Conservation (phyloP, 92 coral and sea anemone species). For the Pocillopora meandrina region DNA sequence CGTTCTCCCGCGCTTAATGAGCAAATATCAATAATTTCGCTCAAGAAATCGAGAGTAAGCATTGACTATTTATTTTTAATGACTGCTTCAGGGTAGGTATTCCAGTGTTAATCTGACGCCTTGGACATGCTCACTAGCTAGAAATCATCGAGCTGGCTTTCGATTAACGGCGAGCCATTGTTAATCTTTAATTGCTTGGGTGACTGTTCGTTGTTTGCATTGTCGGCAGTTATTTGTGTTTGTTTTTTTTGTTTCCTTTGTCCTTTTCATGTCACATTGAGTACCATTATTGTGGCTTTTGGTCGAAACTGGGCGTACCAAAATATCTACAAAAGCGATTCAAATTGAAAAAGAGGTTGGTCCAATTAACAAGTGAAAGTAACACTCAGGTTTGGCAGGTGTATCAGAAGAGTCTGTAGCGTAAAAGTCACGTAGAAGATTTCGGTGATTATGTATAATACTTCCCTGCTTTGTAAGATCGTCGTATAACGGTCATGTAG, state of each 20-base stretch:
- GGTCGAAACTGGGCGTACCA: neutral
- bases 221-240: neutral
- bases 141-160: neutral
- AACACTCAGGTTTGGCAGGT: slow-evolving; percentile 23
- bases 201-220: neutral
- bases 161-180: neutral
- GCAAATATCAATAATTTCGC: neutral
- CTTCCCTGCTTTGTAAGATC: no score
- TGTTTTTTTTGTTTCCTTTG: neutral
- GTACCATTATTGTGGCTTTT: neutral
- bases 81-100: neutral
- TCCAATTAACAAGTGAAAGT: slow-evolving; percentile 12
- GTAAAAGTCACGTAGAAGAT: neutral
- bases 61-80: neutral
- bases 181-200: neutral
- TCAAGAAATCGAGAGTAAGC: neutral
- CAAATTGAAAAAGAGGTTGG: neutral
- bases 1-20: neutral
- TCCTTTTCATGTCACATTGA: neutral
- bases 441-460: neutral
- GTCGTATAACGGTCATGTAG: no score
- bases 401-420: neutral
- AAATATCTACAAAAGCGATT: neutral
- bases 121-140: neutral
- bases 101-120: neutral